A percentile compares a stretch with the other conserved stretches of the same genome.
phyloP scores from a whole-genome alignment of 64 coral and sea anemone species.

The Trachythela sp. region DNA sequence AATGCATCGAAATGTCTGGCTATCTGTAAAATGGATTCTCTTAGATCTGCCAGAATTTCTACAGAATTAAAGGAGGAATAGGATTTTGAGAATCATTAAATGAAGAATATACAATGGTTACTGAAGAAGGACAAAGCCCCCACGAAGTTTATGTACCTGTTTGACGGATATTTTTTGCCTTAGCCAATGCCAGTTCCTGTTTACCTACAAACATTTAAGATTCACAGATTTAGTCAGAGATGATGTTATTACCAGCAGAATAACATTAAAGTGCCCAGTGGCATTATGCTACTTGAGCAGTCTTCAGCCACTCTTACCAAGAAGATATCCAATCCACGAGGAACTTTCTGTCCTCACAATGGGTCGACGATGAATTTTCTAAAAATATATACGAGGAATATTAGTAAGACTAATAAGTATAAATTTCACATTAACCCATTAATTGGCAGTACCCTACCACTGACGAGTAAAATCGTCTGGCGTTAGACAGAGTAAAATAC shows the following conservation, averaged over 20 bases:
- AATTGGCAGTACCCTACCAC: too few species aligned
- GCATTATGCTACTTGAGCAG: background rate
- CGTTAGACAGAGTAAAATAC: too few species aligned
- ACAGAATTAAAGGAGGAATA: background rate
- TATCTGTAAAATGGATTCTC: conserved; percentile 96
- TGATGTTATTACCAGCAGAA: too few species aligned
- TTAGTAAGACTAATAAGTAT: too few species aligned
- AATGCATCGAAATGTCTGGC: conserved; percentile 96
- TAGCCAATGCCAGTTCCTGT: conserved; percentile 62
- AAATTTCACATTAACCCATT: too few species aligned
- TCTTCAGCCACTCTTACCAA: background rate
- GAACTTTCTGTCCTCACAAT: background rate
- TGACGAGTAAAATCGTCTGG: too few species aligned
- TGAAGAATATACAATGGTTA: background rate
- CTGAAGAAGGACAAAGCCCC: too few species aligned
- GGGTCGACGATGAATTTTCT: conserved; percentile 12
- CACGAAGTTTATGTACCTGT: too few species aligned
- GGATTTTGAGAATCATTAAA: background rate
- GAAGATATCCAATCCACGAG: background rate
- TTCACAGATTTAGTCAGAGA: background rate
- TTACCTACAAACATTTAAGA: conserved; percentile 41
- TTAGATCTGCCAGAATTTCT: conserved; percentile 89
- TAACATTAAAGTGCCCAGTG: too few species aligned
- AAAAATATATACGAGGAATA: background rate
- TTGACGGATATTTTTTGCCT: conserved; percentile 93